These are phyloP conservation scores for Pseudopodoces humilis DNA, from an alignment of 2,113 vertebrate genomes.

Conservation along the genomic window DNA sequence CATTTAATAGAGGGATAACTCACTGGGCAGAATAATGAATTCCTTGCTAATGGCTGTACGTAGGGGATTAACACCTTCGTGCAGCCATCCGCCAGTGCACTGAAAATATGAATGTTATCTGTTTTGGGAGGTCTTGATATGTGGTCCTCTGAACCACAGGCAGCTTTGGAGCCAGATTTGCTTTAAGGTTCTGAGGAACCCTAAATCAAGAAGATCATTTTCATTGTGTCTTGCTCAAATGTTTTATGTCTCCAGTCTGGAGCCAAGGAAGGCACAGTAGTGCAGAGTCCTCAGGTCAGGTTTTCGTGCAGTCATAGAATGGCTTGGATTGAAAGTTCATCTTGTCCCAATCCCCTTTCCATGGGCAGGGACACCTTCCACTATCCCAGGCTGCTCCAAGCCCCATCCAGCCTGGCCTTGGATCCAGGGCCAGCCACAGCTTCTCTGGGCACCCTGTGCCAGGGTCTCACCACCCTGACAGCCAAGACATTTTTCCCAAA, in stretches of 20 bases:
- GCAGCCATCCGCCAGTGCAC: not conserved
- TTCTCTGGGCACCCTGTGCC: not conserved
- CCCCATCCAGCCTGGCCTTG: rapidly evolving
- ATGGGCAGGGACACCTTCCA: not conserved
- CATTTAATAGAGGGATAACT: constrained; percentile 55
- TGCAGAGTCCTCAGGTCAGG: not conserved
- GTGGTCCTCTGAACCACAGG: not conserved
- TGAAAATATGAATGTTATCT: not conserved
- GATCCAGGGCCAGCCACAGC: not conserved
- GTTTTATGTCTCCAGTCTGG: not conserved
- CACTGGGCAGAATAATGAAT: constrained; percentile 58
- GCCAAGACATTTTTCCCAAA: not conserved
- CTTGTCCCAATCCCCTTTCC: rapidly evolving
- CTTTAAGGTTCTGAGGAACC: not conserved
- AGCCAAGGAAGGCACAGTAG: not conserved
- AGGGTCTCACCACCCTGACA: rapidly evolving
- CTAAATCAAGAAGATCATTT: not conserved
- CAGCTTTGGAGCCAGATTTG: not conserved
- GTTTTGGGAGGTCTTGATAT: not conserved
- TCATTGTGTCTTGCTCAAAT: not conserved
- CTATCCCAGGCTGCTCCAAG: not conserved
- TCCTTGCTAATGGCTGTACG: constrained; percentile 5
- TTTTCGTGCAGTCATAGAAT: not conserved
- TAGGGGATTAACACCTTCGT: constrained; percentile 25
- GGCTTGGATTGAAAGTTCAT: not conserved